Percentiles rank a stretch among this genome's conserved stretches.
Conservation (phyloP, 2,113 vertebrate genomes). For the Jaculus jaculus region DNA sequence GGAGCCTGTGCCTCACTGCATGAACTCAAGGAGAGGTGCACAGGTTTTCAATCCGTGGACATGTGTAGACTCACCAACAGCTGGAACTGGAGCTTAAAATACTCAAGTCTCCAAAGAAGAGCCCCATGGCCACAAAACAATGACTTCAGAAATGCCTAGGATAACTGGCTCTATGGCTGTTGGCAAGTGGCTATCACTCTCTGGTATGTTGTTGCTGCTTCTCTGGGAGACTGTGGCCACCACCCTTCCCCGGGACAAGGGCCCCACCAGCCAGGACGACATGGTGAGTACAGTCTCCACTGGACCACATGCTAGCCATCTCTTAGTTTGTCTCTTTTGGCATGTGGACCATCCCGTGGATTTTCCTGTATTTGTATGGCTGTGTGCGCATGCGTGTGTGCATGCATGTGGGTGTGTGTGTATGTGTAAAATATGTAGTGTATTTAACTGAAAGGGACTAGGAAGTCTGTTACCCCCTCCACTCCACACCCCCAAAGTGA, state of each 20-base stretch:
- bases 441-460: too few relatives aligned
- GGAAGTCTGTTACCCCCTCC: too few relatives aligned
- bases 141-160: neutral
- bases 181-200: neutral
- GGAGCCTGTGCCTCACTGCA: constrained; percentile 42
- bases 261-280: constrained; percentile 38
- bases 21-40: neutral
- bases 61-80: neutral
- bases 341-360: neutral
- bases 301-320: neutral
- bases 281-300: constrained; percentile 72
- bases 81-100: constrained; percentile 19
- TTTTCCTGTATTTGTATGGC: neutral
- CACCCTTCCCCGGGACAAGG: constrained; percentile 42
- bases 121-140: neutral
- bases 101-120: neutral
- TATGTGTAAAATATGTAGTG: too few relatives aligned
- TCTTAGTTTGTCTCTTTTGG: neutral
- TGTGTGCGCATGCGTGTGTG: fast-evolving
- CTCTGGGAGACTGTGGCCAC: constrained; percentile 40
- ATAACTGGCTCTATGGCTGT: neutral
- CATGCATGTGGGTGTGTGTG: neutral
- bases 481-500: too few relatives aligned
- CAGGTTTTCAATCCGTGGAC: neutral
- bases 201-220: constrained; percentile 73